Percentiles rank a stretch among this genome's conserved stretches.
These are phyloP conservation scores for Drosophila cognata DNA, from an alignment of 2,888 invertebrate species.

Conservation along the genomic window DNA sequence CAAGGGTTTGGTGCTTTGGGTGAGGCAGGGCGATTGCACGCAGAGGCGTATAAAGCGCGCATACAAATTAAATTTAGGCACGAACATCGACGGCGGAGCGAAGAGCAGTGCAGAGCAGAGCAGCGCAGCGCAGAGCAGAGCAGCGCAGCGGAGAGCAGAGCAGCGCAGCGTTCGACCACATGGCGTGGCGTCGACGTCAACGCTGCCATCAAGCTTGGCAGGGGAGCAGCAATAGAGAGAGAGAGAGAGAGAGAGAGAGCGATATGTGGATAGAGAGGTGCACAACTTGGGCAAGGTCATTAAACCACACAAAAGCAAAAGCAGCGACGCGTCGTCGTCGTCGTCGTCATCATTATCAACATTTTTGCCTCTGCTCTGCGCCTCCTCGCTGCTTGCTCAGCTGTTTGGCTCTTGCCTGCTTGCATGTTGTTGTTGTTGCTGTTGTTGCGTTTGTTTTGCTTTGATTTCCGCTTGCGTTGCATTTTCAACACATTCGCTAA, in stretches of 20 bases:
- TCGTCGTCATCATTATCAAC: conserved; percentile 53
- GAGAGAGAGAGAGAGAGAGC: conserved; percentile 13
- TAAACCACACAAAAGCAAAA: conserved; percentile 71
- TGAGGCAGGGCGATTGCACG: conserved; percentile 1
- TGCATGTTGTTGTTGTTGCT: conserved; percentile 18
- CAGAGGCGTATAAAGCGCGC: conserved; percentile 63
- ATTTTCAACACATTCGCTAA: conserved; percentile 53
- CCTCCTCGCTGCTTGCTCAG: conserved; percentile 28
- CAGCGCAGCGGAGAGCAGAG: conserved; percentile 10
- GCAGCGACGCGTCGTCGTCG: conserved; percentile 45
- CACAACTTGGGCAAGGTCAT: conserved; percentile 80
- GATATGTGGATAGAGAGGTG: conserved; percentile 18
- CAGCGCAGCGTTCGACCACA: conserved; percentile 52
- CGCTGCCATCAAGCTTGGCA: conserved; percentile 56
- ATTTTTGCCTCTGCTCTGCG: conserved; percentile 38
- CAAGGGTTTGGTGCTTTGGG: conserved; percentile 8
- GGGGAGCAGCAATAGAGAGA: conserved; percentile 55
- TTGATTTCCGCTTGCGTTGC: conserved; percentile 76
- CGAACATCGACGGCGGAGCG: conserved; percentile 43
- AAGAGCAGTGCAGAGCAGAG: neutral
- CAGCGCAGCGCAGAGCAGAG: neutral
- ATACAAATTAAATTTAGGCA: conserved; percentile 80
- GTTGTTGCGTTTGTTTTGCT: conserved; percentile 61
- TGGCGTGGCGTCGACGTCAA: conserved; percentile 54
- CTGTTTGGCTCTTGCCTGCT: conserved; percentile 11